These are phyloP conservation scores for Chaetops frenatus DNA, from an alignment of 2,113 vertebrate genomes.

Conservation along the genomic window DNA sequence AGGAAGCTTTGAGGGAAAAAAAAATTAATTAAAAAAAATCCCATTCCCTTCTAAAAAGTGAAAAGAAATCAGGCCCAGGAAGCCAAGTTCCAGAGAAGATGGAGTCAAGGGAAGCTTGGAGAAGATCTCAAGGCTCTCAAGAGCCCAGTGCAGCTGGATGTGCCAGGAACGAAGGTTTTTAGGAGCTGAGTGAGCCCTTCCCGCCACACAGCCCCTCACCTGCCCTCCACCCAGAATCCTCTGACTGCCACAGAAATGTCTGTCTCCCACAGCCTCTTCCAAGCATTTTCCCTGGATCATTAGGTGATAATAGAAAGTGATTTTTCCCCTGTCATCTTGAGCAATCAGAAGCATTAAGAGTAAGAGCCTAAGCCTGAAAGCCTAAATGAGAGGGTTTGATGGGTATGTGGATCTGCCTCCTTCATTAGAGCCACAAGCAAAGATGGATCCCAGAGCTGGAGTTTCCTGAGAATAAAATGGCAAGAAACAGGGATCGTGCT, in stretches of 20 bases:
- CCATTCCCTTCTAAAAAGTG: neutral
- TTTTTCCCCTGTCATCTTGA: constrained; percentile 40
- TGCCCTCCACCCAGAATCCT: neutral
- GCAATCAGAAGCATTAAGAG: constrained; percentile 55
- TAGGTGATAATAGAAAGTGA: constrained; percentile 55
- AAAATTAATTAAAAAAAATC: neutral
- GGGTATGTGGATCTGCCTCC: constrained; percentile 17
- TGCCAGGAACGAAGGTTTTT: neutral
- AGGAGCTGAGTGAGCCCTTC: neutral
- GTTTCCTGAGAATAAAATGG: neutral
- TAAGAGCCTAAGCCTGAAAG: constrained; percentile 49
- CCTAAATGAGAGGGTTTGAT: constrained; percentile 43
- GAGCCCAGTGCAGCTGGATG: neutral
- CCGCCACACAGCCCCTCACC: neutral
- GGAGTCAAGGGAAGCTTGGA: neutral
- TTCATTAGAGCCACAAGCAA: constrained; percentile 4
- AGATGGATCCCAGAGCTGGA: neutral
- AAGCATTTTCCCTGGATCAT: constrained; percentile 41
- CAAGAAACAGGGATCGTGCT: neutral
- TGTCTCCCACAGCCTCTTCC: neutral
- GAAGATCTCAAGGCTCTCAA: neutral
- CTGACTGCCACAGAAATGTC: neutral
- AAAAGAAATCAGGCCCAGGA: neutral
- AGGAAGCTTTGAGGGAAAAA: neutral
- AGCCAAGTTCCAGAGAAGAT: neutral